Evolutionary conservation across 64 coral and sea anemone species (phyloP).

Genomic region (Montipora foliosa): DNA sequence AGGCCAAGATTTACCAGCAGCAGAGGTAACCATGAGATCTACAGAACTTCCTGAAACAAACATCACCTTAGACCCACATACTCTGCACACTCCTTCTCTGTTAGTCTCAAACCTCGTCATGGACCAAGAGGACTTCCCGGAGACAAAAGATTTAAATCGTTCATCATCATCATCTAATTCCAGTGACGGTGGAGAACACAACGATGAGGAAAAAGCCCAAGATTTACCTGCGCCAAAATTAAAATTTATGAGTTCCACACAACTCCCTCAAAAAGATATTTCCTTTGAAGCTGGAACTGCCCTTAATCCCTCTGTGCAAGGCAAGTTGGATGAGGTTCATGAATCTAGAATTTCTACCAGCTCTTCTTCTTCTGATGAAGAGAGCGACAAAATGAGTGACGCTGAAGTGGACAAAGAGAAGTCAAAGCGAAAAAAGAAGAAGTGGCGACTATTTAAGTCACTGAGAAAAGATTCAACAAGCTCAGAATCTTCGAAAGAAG

Average conservation of each 20-base stretch:
- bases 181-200: not conserved
- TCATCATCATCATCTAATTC: not conserved
- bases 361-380: constrained; percentile 2
- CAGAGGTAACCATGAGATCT: not conserved
- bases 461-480: not conserved
- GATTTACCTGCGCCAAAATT: not conserved
- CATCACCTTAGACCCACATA: not conserved
- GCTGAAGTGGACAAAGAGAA: not conserved
- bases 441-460: not conserved
- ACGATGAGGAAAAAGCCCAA: not conserved
- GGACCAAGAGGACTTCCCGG: too few relatives aligned
- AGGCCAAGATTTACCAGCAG: not conserved
- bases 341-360: not conserved
- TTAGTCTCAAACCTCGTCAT: too few relatives aligned
- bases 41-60: not conserved
- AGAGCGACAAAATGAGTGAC: not conserved
- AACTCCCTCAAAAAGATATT: not conserved
- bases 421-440: not conserved
- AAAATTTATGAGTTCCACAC: not conserved
- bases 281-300: not conserved
- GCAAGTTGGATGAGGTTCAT: not conserved
- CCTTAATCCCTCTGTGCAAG: not conserved
- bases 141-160: too few relatives aligned
- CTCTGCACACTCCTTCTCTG: not conserved
- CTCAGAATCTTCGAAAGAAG: not conserved